phyloP scores from a whole-genome alignment of 2,797 vertebrate species.

The Dermochelys coriacea region DNA sequence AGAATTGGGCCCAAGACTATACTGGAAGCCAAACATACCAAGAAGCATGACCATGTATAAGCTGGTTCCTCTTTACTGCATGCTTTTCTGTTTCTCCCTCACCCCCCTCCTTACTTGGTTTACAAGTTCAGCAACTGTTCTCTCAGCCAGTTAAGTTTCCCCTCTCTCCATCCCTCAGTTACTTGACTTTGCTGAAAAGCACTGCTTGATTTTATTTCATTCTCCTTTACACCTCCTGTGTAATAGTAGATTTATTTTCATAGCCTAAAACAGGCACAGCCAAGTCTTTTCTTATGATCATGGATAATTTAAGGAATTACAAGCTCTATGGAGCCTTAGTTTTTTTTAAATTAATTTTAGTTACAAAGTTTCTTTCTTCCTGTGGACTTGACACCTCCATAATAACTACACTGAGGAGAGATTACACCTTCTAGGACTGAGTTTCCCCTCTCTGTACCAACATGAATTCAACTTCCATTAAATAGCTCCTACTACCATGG shows the following conservation, averaged over 20 bases:
- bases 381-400: background rate
- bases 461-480: background rate
- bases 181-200: too few relatives aligned
- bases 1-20: background rate
- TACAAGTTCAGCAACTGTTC: background rate
- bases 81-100: background rate
- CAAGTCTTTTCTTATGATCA: background rate
- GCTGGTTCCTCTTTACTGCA: background rate
- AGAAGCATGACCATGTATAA: background rate
- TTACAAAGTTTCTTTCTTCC: background rate
- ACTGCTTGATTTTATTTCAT: background rate
- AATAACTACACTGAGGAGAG: background rate
- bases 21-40: background rate
- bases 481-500: background rate
- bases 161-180: too few relatives aligned
- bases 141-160: too few relatives aligned
- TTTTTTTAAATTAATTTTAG: background rate
- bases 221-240: background rate
- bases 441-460: background rate
- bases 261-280: background rate
- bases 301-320: background rate
- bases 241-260: background rate
- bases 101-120: background rate
- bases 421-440: background rate
- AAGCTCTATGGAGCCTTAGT: background rate